phyloP scores from a whole-genome alignment of 2,113 vertebrate species.

The Shinisaurus crocodilurus region DNA sequence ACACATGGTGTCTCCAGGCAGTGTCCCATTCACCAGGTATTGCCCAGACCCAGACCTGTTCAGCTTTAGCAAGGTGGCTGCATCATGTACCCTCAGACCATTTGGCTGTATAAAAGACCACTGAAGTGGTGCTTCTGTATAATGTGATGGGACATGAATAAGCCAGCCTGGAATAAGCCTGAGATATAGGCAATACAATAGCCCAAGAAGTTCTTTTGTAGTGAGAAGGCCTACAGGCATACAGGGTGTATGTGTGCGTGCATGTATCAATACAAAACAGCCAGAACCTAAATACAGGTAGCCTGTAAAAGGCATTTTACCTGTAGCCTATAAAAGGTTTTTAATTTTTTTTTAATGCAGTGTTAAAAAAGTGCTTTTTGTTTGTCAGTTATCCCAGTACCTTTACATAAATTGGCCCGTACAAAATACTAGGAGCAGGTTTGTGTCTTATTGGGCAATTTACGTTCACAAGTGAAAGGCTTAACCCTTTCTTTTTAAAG shows the following conservation, averaged over 20 bases:
- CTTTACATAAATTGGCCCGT: not conserved
- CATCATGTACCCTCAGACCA: not conserved
- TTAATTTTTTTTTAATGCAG: no score
- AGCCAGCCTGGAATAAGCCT: constrained; percentile 31
- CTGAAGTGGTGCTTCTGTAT: not conserved
- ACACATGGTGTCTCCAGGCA: not conserved
- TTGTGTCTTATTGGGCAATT: not conserved
- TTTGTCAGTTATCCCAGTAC: not conserved
- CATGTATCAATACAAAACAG: not conserved
- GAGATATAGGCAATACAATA: constrained; percentile 30
- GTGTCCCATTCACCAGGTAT: not conserved
- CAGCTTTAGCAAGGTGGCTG: not conserved
- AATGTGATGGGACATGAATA: constrained; percentile 8
- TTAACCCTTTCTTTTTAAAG: not conserved
- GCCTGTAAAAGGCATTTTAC: not conserved
- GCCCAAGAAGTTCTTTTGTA: not conserved
- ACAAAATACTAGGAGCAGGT: not conserved
- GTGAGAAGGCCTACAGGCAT: not conserved
- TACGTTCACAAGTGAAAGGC: not conserved
- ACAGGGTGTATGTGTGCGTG: not conserved
- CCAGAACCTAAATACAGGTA: not conserved
- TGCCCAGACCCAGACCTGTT: not conserved
- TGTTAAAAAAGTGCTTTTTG: not conserved
- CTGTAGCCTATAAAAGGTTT: no score
- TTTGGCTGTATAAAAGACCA: not conserved